Evolutionary conservation across 2,797 vertebrate genomes (phyloP).

Genomic region (Pterois miles): DNA sequence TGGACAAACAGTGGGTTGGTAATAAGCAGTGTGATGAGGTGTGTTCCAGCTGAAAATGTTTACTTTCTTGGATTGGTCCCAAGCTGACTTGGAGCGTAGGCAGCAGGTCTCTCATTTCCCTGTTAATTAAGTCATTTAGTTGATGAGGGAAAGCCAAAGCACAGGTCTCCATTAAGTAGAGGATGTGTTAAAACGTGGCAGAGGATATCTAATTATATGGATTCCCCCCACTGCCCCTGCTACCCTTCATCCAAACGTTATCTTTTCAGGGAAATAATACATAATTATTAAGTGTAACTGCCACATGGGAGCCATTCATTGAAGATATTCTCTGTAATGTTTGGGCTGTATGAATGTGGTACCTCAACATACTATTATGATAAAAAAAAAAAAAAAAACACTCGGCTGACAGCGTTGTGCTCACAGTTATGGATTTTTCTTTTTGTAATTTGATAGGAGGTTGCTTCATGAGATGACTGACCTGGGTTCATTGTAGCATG

Average conservation of each 20-base stretch:
- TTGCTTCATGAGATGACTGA: conserved; percentile 48
- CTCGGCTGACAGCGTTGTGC: conserved; percentile 17
- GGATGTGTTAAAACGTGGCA: conserved; percentile 49
- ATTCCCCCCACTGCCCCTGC: not conserved
- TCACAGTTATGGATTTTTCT: conserved; percentile 37
- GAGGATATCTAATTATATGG: conserved; percentile 50
- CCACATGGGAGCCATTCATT: conserved; percentile 48
- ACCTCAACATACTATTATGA: conserved; percentile 28
- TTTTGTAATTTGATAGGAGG: conserved; percentile 40
- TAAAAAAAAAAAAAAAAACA: conserved; percentile 5
- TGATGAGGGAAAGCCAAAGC: conserved; percentile 50
- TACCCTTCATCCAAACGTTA: conserved; percentile 11
- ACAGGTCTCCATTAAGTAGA: conserved; percentile 45
- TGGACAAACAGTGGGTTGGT: conserved; percentile 17
- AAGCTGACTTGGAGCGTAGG: conserved; percentile 35
- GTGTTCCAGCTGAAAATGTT: conserved; percentile 44
- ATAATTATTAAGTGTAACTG: conserved; percentile 56
- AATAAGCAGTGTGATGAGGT: conserved; percentile 14
- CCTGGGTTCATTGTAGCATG: conserved; percentile 51
- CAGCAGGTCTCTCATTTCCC: conserved; percentile 52
- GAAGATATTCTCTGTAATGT: conserved; percentile 46
- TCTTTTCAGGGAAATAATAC: conserved; percentile 34
- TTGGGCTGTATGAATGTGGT: conserved; percentile 44
- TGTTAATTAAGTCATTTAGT: conserved; percentile 66
- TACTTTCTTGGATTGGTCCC: conserved; percentile 51